phyloP scores from a whole-genome alignment of 2,797 vertebrate species.

The Premnoplex brunnescens region DNA sequence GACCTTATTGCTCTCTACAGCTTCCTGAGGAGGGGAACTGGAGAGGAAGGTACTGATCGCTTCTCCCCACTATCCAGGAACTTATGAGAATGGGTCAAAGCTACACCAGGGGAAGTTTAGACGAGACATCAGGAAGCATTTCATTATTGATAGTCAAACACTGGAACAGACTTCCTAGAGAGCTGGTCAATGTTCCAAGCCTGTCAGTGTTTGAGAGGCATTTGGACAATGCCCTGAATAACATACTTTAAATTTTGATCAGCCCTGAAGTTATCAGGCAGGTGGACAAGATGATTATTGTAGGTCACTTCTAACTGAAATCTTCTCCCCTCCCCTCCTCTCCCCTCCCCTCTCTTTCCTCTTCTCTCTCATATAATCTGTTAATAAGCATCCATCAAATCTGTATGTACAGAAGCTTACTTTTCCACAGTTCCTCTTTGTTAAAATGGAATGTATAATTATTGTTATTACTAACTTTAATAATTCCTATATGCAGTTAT shows the following conservation, averaged over 20 bases:
- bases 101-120: background rate
- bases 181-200: accelerated
- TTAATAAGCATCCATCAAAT: background rate
- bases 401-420: background rate
- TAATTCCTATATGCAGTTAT: background rate
- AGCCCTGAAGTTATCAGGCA: background rate
- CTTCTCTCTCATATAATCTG: background rate
- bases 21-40: background rate
- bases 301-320: background rate
- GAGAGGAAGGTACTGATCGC: background rate
- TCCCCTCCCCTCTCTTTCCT: too few species aligned
- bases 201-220: background rate
- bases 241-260: background rate
- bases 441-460: background rate
- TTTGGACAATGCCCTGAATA: background rate
- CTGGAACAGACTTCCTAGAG: background rate
- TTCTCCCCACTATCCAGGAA: background rate
- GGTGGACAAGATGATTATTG: background rate
- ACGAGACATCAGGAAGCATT: background rate
- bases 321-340: too few species aligned
- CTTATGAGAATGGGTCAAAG: background rate
- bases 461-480: background rate
- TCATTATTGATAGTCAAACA: background rate
- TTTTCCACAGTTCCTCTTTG: background rate
- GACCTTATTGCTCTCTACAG: background rate